phyloP scores from a whole-genome alignment of 2,888 invertebrate genomes.

The Gibbula magus region DNA sequence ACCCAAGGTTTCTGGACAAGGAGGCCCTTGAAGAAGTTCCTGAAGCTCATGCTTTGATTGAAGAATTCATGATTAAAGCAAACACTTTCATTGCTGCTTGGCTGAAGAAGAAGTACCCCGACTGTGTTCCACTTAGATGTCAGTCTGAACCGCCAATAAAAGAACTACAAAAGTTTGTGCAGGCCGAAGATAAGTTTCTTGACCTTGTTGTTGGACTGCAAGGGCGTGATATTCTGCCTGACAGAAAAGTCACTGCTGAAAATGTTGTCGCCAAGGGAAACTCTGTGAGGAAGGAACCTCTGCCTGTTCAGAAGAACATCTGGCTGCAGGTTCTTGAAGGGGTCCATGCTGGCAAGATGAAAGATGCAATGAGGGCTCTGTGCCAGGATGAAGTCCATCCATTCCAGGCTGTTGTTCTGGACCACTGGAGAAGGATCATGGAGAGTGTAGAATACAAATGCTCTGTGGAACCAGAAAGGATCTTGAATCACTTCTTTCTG shows the following conservation, averaged over 20 bases:
- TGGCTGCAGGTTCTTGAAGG: slow-evolving; percentile 32
- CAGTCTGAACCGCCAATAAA: slow-evolving; percentile 38
- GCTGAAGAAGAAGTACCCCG: slow-evolving; percentile 25
- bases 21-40: too few species aligned
- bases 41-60: too few species aligned
- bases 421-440: slow-evolving; percentile 47
- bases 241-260: slow-evolving; percentile 28
- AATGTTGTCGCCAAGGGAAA: slow-evolving; percentile 31
- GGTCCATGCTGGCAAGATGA: slow-evolving; percentile 25
- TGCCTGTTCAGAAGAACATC: slow-evolving; percentile 37
- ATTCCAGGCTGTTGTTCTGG: slow-evolving; percentile 39
- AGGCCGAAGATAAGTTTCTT: slow-evolving; percentile 27
- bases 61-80: too few species aligned
- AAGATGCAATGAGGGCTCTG: slow-evolving; percentile 29
- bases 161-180: slow-evolving; percentile 34
- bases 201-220: slow-evolving; percentile 24
- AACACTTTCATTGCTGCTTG: too few species aligned
- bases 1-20: slow-evolving; percentile 22
- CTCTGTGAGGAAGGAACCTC: slow-evolving; percentile 7
- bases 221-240: background rate
- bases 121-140: slow-evolving; percentile 41
- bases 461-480: slow-evolving; percentile 21
- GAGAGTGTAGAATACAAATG: slow-evolving; percentile 46
- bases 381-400: slow-evolving; percentile 47
- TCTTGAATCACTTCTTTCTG: slow-evolving; percentile 48